Evolutionary conservation across 2,888 invertebrate genomes (phyloP).

Genomic region (Unio pictorum): DNA sequence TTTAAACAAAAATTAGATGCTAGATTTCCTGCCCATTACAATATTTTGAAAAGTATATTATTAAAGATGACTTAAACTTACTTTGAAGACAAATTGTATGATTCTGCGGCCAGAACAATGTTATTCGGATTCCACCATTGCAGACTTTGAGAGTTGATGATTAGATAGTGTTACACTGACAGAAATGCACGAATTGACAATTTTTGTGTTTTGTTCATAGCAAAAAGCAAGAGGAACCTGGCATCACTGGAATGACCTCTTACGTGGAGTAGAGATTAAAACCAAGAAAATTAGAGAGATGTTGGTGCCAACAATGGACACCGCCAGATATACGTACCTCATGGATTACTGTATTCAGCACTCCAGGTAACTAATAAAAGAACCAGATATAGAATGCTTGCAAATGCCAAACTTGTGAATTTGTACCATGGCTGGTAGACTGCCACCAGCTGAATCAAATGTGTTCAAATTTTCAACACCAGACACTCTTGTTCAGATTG

Average conservation of each 20-base stretch:
- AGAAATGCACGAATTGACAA: neutral
- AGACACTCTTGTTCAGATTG: too few relatives aligned
- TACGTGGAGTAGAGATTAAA: conserved; percentile 70
- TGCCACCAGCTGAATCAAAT: too few relatives aligned
- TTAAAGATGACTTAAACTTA: too few relatives aligned
- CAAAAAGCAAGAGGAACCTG: conserved; percentile 88
- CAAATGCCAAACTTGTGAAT: neutral
- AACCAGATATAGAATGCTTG: too few relatives aligned
- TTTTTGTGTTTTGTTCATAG: conserved; percentile 39
- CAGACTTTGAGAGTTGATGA: neutral
- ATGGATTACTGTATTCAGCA: conserved; percentile 71
- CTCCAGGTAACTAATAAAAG: conserved; percentile 50
- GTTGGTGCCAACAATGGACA: conserved; percentile 74
- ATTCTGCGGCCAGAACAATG: too few relatives aligned
- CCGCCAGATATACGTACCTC: conserved; percentile 72
- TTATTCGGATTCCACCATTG: too few relatives aligned
- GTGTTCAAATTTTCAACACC: too few relatives aligned
- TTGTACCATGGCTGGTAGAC: too few relatives aligned
- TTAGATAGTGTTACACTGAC: neutral
- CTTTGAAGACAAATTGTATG: neutral
- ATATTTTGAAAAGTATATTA: too few relatives aligned
- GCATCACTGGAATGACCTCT: conserved; percentile 88
- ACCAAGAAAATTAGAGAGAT: conserved; percentile 71
- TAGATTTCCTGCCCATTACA: too few relatives aligned
- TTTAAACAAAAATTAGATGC: too few relatives aligned